phyloP scores from a whole-genome alignment of 2,888 invertebrate genomes.

The Aricia artaxerxes region DNA sequence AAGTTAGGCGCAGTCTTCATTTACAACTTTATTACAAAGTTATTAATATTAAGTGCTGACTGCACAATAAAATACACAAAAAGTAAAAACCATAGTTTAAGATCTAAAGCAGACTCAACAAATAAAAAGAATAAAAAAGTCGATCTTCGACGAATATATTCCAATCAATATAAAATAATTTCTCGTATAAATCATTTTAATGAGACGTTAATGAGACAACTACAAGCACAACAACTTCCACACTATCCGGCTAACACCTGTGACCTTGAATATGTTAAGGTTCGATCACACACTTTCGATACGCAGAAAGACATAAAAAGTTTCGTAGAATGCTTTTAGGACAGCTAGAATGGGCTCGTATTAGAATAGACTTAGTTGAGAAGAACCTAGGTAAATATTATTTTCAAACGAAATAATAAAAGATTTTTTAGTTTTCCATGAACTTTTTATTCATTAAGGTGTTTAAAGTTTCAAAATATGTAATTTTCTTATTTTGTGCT shows the following conservation, averaged over 20 bases:
- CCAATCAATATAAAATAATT: not conserved
- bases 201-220: not conserved
- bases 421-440: not conserved
- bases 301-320: not conserved
- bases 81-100: not conserved
- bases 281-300: not conserved
- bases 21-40: too few species aligned
- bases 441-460: too few species aligned
- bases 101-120: not conserved
- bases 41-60: too few species aligned
- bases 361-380: not conserved
- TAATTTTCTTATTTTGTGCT: too few species aligned
- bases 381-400: too few species aligned
- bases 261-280: conserved; percentile 36
- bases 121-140: too few species aligned
- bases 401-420: too few species aligned
- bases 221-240: not conserved
- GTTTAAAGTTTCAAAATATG: not conserved
- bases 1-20: too few species aligned
- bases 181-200: conserved; percentile 1
- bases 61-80: not conserved
- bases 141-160: too few species aligned
- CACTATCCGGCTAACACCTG: not conserved
- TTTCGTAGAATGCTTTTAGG: not conserved
- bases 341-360: not conserved